Base-by-base conservation (phyloP, 2,113 vertebrate genomes). In the Anolis carolinensis region DNA sequence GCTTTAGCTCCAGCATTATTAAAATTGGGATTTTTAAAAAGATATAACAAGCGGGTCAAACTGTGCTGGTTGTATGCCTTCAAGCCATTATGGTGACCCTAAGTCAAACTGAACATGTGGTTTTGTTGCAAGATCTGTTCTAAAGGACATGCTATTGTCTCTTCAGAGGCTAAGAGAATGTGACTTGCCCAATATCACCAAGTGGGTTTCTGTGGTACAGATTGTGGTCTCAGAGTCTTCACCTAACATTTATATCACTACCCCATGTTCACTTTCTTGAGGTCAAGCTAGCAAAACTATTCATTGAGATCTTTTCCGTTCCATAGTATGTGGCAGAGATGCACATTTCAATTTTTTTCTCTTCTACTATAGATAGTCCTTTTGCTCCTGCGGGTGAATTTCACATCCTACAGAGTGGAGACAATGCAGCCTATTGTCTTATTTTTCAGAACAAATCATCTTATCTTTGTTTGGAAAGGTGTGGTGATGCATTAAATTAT, bases 381-480 rank as follows among this genome's bases (percentile, higher is more conserved):
- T 25, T 52, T 74, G 25, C 36, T 44, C 34, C 9, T 75, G 32
- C 20, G 25, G 25, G 27, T n/a, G 44, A 62, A 83, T 83, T 63
- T 84, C 13, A 63, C n/a, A 36, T 81, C 14, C 78, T 65, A 23
- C 73, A 74, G 48, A 14, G 39, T n/a, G 25, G 34, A 25, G 74
- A 85, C 65, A 86, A 81, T 81, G 20, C 34, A 32, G 50, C 13
- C 39, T 36, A 65, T 81, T 86, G 34, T 75, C 48, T 63, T 79
- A 84, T 52, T 87, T 59, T 81, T 68, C 70, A 80, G 32, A 44
- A 70, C 32, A n/a, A 55, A 25, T 72, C 25, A 67, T 32, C 55
- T 55, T 79, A 80, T 80, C 82, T 88, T 72, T 32, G 13, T 83
- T 79, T 84, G 59, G 18, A 80, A 84, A 55, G 27, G 44, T 48